Base-by-base conservation (phyloP, 2,888 invertebrate species). In the Synergus gifuensis region DNA sequence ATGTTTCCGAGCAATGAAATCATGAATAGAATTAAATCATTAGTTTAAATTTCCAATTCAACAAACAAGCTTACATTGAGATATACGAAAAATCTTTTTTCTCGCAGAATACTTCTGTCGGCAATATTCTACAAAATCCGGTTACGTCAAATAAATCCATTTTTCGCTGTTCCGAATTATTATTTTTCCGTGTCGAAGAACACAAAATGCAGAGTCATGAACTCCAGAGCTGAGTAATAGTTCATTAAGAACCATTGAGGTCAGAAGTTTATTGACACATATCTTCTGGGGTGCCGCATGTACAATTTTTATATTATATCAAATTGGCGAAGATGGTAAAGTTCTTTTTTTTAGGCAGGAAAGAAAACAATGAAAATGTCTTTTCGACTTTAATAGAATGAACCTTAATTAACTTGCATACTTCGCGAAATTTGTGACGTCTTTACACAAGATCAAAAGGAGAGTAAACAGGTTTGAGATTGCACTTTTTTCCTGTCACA, bases 401-500 rank as follows among this genome's bases (percentile, higher is more conserved):
- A 69, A 46, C 44, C 28, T 22, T 28, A 69, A 69, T 69, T 69
- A 69, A 46, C 69, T 16, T 12, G 11, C 18, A 44, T 42, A 67
- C 42, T 44, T 54, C 54, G 44, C 28, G 46, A 22, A 69, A 14
- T 22, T 46, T 28, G 28, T 69, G 22, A 28, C 22, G 69, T 46
- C 46, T 49, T 69, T 69, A 46, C 69, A 69, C 28, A 69, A 69
- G 67, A 18, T 67, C 67, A 67, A 44, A 44, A 44, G 69, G 49
- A 69, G 69, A 46, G 28, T 69, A 69, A 67, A 69, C 69, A 69
- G 46, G 69, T 69, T 69, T 49, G 69, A 22, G 46, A 69, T 28
- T 69, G 69, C 69, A 69, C 69, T 49, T 69, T 69, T 67, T 67
- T 49, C 69, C 49, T 69, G 69, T 69, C 69, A 49, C 69, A 69